Percentiles rank a stretch among this genome's conserved stretches.
Evolutionary conservation across 2,113 vertebrate genomes (phyloP).

Genomic region (Ammodytes dubius): DNA sequence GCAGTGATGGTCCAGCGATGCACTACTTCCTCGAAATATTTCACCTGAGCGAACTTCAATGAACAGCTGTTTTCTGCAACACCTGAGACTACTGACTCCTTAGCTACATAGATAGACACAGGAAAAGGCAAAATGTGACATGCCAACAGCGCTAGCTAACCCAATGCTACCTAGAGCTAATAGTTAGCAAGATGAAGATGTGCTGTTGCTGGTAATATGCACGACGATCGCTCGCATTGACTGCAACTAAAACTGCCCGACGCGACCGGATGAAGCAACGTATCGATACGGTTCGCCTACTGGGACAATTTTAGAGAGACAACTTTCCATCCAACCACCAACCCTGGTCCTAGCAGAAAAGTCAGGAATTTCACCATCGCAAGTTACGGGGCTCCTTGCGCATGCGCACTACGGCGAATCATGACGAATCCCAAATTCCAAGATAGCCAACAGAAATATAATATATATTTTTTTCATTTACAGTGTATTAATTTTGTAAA

Average conservation of each 20-base stretch:
- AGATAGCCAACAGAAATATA: constrained; percentile 9
- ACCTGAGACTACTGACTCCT: constrained; percentile 48
- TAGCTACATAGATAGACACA: constrained; percentile 62
- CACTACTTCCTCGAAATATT: constrained; percentile 44
- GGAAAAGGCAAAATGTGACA: constrained; percentile 59
- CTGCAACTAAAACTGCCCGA: constrained; percentile 25
- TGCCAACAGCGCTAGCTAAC: constrained; percentile 69
- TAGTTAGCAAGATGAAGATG: constrained; percentile 69
- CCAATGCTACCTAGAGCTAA: constrained; percentile 71
- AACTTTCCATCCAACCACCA: constrained; percentile 70
- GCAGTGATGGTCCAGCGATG: constrained; percentile 40
- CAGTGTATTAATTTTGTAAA: background rate
- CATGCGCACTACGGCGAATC: constrained; percentile 67
- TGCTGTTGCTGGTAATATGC: constrained; percentile 32
- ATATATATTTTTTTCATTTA: background rate
- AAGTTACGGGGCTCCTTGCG: constrained; percentile 54
- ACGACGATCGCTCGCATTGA: constrained; percentile 15
- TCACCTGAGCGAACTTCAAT: constrained; percentile 39
- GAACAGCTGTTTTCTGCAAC: constrained; percentile 40
- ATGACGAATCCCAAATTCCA: constrained; percentile 64
- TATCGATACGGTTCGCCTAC: constrained; percentile 13
- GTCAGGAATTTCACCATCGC: constrained; percentile 78
- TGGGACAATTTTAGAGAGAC: constrained; percentile 60
- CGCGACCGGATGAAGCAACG: background rate
- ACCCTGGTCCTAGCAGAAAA: constrained; percentile 67